Base-by-base conservation (phyloP, 2,113 vertebrate genomes). In the Dasypus novemcinctus region DNA sequence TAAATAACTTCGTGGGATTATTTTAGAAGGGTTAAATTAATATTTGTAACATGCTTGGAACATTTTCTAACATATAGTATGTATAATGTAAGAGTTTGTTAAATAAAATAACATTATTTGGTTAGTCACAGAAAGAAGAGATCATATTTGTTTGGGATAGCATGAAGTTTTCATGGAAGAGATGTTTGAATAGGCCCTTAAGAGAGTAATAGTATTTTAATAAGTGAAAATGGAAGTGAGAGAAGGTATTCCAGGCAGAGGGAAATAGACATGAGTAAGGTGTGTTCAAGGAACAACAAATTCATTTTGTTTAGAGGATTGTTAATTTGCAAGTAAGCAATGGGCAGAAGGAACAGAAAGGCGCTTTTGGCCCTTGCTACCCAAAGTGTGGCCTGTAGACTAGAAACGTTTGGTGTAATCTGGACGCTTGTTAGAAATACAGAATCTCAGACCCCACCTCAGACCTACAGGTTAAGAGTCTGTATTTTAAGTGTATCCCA, bases 271-370 rank as follows among this genome's bases (percentile, higher is more conserved):
- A 72, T 64, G 57, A 88, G 41, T 63, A 90, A 85, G 13, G 59
- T 59, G 6, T 91, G 4, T 69, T 81, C 43, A 88, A 18, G 33
- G 61, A 91, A 91, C 25, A 43, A 72, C 33, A 94, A 13, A 54
- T 86, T 95, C 36, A 36, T 90, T 85, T 95, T 91, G 27, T 91
- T 88, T 72, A 66, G 14, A 81, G 49, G 38, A 5, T 59, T n/a
- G 31, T 64, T 91, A 93, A 69, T 79, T 15, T 87, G 27, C 43
- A 75, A 49, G 21, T 59, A 1, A 74, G 9, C 75, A 36, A 31
- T 88, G 4, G 3, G 80, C 31, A 43, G n/a, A 93, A 92, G 74
- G 7, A 91, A 41, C 33, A 64, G 43, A 91, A 74, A 59, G 4
- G 14, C 57, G 33, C 36, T 83, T 71, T 52, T 78, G 57, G 54